Evolutionary conservation across 2,797 vertebrate genomes (phyloP), one percentile per base, ranked within the genome.

Genomic region (Luscinia megarhynchos): DNA sequence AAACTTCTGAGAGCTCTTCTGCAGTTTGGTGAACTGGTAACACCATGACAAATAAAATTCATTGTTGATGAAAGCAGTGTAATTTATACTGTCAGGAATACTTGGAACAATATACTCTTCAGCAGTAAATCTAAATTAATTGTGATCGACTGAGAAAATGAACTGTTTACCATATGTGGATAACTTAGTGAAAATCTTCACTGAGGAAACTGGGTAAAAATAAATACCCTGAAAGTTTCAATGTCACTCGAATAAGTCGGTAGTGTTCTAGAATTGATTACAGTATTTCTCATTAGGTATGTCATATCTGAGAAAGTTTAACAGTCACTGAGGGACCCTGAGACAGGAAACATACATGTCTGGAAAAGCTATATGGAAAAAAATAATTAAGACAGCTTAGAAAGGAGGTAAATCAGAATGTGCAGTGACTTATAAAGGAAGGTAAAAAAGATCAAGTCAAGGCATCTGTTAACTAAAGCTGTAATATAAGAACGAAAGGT

Each of bases 331-430:
- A 83, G 92, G 78, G 87, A 84, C 84, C 43, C 61, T 75, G 79
- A 92, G 72, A 89, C n/a, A 89, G 88, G 87, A 93, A 95, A 89
- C 84, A 53, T 53, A 15, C 54, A 84, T 62, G 51, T 89, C 87
- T 95, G 91, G 68, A 87, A 94, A 95, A 94, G 29, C 79, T 89
- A 19, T 75, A 75, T 76, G 73, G 89, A 80, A 89, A 89, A 89
- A 93, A 93, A 74, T 90, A 95, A 92, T 89, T 91, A 89, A 69
- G 43, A 73, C 23, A 46, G 46, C 67, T 95, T 89, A 73, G 78
- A 85, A 85, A 87, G 62, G 51, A 91, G 69, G 84, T 93, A 94
- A 91, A 96, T 96, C 90, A 91, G 68, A 75, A 75, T 43, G 84
- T 75, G 62, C 34, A 84, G 57, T 68, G 84, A 93, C 17, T 83